phyloP scores from a whole-genome alignment of 2,113 vertebrate species.

The Alethe castanea region DNA sequence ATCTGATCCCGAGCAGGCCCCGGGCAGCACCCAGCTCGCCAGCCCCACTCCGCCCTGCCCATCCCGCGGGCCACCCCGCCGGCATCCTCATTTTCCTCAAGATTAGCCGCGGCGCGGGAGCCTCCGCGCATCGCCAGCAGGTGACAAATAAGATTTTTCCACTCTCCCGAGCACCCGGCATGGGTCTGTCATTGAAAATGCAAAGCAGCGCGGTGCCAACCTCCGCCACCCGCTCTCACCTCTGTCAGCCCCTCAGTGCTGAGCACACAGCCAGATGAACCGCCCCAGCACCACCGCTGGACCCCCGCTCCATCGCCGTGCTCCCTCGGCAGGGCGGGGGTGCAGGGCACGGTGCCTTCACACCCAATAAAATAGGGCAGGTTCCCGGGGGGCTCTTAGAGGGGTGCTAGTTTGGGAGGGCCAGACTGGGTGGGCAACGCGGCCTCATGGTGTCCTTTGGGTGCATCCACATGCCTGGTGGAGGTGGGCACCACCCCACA shows the following conservation, averaged over 20 bases:
- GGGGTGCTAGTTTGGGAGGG: not conserved
- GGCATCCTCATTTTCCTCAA: constrained; percentile 43
- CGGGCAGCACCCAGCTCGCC: accelerated
- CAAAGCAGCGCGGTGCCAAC: constrained; percentile 42
- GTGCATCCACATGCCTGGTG: not conserved
- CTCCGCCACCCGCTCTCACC: not conserved
- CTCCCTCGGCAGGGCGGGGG: not conserved
- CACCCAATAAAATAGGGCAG: not conserved
- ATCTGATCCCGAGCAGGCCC: accelerated
- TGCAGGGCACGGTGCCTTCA: not conserved
- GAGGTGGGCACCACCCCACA: not conserved
- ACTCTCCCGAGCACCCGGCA: constrained; percentile 68
- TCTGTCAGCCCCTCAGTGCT: not conserved
- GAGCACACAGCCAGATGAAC: not conserved
- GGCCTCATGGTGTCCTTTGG: not conserved
- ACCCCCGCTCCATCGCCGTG: accelerated
- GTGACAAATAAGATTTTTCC: constrained; percentile 75
- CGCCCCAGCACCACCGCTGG: accelerated
- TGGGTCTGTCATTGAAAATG: constrained; percentile 70
- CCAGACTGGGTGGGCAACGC: not conserved
- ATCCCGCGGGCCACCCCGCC: not conserved
- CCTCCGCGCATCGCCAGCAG: constrained; percentile 50
- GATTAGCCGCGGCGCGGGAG: constrained; percentile 48
- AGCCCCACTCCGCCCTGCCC: not conserved
- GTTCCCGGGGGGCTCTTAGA: not conserved